Evolutionary conservation across 2,113 vertebrate species (phyloP).

Genomic region (Zapornia atra): DNA sequence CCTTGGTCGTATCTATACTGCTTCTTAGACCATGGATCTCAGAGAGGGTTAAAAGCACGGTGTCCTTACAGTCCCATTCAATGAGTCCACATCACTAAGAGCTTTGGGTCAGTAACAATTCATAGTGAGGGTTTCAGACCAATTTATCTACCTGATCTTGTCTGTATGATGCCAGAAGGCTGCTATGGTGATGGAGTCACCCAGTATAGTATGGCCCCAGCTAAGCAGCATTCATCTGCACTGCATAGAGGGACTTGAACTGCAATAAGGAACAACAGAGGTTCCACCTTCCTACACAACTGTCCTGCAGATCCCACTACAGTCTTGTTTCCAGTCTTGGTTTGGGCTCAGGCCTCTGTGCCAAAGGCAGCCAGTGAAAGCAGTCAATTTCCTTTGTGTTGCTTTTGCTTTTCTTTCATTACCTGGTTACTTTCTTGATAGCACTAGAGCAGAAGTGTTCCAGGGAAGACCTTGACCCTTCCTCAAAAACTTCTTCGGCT

Average conservation of each 20-base stretch:
- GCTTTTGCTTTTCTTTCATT: neutral
- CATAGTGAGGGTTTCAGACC: neutral
- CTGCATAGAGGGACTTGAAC: neutral
- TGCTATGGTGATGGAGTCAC: neutral
- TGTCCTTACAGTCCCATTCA: neutral
- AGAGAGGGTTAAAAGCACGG: accelerated
- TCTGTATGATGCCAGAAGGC: neutral
- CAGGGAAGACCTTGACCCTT: neutral
- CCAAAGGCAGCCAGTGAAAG: neutral
- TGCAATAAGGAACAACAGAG: neutral
- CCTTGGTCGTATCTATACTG: neutral
- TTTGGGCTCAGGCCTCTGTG: neutral
- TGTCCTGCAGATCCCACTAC: neutral
- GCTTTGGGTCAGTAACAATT: neutral
- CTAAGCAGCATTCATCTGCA: neutral
- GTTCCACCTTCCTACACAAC: neutral
- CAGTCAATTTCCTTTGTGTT: neutral
- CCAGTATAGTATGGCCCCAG: too few relatives aligned
- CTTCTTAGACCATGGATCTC: neutral
- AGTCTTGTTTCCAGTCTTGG: neutral
- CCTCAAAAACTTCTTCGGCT: too few relatives aligned
- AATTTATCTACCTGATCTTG: neutral
- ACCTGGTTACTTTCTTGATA: neutral
- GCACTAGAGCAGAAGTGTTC: neutral
- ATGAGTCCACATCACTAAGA: neutral